Percentiles rank a stretch among this genome's conserved stretches.
phyloP scores from a whole-genome alignment of 2,113 vertebrate genomes.

The Neopipo cinnamomea region DNA sequence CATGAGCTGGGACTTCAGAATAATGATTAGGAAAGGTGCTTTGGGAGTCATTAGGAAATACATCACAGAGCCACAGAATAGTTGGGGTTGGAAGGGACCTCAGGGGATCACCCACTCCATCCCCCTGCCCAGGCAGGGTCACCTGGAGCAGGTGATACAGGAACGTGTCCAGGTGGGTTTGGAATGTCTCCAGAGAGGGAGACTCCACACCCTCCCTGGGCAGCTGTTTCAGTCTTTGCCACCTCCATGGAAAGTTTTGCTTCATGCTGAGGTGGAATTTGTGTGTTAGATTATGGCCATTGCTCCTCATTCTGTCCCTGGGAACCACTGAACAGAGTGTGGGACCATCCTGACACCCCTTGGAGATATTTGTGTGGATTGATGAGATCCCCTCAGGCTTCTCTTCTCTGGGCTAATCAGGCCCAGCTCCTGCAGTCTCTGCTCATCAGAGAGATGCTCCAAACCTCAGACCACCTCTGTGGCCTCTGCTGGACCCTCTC shows the following conservation, averaged over 20 bases:
- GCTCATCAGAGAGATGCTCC: background rate
- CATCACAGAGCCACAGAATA: too few species aligned
- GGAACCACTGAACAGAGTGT: too few species aligned
- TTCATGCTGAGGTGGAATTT: background rate
- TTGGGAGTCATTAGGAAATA: background rate
- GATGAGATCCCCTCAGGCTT: background rate
- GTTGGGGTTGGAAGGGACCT: background rate
- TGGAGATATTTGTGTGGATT: background rate
- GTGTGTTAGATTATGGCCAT: accelerated
- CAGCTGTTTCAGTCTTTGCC: background rate
- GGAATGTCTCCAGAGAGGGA: background rate
- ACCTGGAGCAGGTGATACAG: background rate
- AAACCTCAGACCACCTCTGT: background rate
- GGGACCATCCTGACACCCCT: background rate
- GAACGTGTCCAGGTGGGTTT: background rate
- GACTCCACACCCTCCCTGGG: background rate
- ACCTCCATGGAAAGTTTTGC: background rate
- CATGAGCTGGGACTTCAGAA: background rate
- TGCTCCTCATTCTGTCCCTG: background rate
- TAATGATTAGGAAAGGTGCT: accelerated
- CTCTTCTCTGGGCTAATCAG: background rate
- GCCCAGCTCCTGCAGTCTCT: background rate
- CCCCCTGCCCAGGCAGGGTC: background rate
- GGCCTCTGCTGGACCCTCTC: background rate
- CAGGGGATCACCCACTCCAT: accelerated